A percentile compares a stretch with the other conserved stretches of the same genome.
Evolutionary conservation across 64 coral and sea anemone genomes (phyloP).

Genomic region (Pocillopora damicornis): DNA sequence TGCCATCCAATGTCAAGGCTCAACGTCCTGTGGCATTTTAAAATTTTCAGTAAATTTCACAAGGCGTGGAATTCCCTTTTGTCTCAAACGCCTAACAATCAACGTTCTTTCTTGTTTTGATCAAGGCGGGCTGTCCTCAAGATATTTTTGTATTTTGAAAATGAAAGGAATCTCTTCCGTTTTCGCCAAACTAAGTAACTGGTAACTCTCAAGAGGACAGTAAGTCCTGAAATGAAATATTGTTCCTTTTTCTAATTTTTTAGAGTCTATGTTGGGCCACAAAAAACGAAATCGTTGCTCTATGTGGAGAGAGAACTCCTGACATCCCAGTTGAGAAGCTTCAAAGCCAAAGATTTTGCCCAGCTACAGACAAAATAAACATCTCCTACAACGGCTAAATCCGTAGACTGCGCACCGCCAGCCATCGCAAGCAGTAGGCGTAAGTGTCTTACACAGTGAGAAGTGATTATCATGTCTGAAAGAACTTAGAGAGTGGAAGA

Average conservation of each 20-base stretch:
- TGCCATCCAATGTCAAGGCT: neutral
- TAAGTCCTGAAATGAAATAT: neutral
- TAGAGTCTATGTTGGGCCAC: neutral
- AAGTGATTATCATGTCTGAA: constrained; percentile 90
- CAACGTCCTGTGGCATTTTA: neutral
- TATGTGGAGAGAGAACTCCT: neutral
- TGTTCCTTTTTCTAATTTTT: neutral
- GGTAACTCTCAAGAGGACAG: neutral
- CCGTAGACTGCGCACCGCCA: constrained; percentile 75
- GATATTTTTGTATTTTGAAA: too few relatives aligned
- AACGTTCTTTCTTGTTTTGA: too few relatives aligned
- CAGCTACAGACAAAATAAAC: neutral
- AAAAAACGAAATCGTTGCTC: neutral
- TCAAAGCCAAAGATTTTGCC: neutral
- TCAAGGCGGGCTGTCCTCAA: too few relatives aligned
- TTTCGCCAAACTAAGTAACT: too few relatives aligned
- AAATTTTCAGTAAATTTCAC: neutral
- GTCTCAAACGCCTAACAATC: too few relatives aligned
- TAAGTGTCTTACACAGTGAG: constrained; percentile 82
- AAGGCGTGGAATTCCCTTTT: too few relatives aligned
- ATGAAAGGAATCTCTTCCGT: too few relatives aligned
- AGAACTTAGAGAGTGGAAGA: constrained; percentile 73
- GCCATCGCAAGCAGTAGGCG: constrained; percentile 89
- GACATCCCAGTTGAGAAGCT: neutral
- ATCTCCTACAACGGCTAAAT: constrained; percentile 39